phyloP scores from a whole-genome alignment of 2,888 invertebrate genomes.

The Acanthacorydalis orientalis region DNA sequence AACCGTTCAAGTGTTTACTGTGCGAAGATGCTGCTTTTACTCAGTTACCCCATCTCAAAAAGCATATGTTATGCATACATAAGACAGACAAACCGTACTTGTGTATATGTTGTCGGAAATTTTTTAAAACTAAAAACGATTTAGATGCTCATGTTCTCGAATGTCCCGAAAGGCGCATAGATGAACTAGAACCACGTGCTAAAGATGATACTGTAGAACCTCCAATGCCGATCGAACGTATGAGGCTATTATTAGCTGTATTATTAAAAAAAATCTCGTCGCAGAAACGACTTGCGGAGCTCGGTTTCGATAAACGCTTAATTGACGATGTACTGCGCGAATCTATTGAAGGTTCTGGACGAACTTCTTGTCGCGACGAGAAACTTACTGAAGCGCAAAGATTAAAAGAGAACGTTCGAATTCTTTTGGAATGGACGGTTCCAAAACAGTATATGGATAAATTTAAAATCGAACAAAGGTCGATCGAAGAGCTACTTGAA shows the following conservation, averaged over 20 bases:
- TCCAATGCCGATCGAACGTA: slow-evolving; percentile 50
- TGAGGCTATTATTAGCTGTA: slow-evolving; percentile 65
- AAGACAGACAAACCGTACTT: slow-evolving; percentile 62
- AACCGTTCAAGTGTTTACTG: slow-evolving; percentile 57
- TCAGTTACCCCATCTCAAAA: slow-evolving; percentile 73
- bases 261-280: slow-evolving; percentile 68
- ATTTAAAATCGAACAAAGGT: slow-evolving; percentile 54
- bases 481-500: slow-evolving; percentile 64
- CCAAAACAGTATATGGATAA: slow-evolving; percentile 61
- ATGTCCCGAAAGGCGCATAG: slow-evolving; percentile 23
- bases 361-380: slow-evolving; percentile 42
- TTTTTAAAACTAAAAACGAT: slow-evolving; percentile 60
- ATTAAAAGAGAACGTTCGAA: slow-evolving; percentile 57
- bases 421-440: slow-evolving; percentile 65
- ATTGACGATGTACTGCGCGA: slow-evolving; percentile 70
- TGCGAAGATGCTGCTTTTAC: slow-evolving; percentile 54
- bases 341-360: slow-evolving; percentile 58
- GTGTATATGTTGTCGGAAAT: slow-evolving; percentile 53
- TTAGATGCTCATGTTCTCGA: slow-evolving; percentile 44
- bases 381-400: slow-evolving; percentile 40
- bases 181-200: slow-evolving; percentile 14
- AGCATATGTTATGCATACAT: slow-evolving; percentile 75
- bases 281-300: slow-evolving; percentile 55
- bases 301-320: slow-evolving; percentile 55
- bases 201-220: slow-evolving; percentile 16